Percentiles rank a stretch among this genome's conserved stretches.
Evolutionary conservation across 2,113 vertebrate genomes (phyloP).

Genomic region (Saccopteryx bilineata): DNA sequence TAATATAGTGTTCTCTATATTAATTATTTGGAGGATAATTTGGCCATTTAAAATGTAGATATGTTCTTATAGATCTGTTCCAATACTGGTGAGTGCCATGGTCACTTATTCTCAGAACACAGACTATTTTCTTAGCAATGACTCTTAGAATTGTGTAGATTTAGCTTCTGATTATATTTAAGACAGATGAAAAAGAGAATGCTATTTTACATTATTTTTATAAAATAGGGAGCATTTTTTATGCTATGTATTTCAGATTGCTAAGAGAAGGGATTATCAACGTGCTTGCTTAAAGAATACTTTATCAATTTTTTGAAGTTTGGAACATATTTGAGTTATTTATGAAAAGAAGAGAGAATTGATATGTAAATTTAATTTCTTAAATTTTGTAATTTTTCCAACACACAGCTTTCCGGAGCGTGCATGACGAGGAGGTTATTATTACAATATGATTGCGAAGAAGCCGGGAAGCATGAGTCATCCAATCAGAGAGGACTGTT

Average conservation of each 20-base stretch:
- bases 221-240: background rate
- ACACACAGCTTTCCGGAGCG: constrained; percentile 28
- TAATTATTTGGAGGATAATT: background rate
- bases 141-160: background rate
- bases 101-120: background rate
- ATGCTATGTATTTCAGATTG: constrained; percentile 13
- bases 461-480: constrained; percentile 10
- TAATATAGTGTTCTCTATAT: background rate
- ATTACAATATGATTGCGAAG: background rate
- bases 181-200: background rate
- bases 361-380: constrained; percentile 34
- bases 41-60: background rate
- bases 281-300: background rate
- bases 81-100: background rate
- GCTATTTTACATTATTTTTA: background rate
- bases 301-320: constrained; percentile 12
- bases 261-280: background rate
- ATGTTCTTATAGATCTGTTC: background rate
- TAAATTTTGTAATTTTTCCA: constrained; percentile 57
- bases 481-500: background rate
- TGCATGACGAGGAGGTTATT: background rate
- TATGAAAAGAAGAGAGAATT: background rate
- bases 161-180: background rate
- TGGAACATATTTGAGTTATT: background rate
- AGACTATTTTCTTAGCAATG: background rate